Base-by-base conservation (phyloP, 2,888 invertebrate genomes). In the Diadegma fenestrale region DNA sequence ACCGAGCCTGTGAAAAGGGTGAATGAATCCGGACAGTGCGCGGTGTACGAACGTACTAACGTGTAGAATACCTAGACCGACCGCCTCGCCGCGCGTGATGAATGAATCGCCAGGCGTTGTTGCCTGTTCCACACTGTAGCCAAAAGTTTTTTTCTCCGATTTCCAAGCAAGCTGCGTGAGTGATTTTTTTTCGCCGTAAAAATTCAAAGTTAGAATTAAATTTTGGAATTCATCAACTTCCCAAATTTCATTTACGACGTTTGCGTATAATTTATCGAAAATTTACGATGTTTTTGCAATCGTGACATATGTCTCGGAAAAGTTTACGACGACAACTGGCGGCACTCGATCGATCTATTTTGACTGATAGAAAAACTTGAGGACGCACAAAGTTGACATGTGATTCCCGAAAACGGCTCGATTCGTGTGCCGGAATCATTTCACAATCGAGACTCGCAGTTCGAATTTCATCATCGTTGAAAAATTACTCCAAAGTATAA, bases 21-120 rank as follows among this genome's bases (percentile, higher is more conserved):
- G 80, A 80, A 80, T 72, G 80, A 72, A 80, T 72, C 26, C 64
- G 51, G 72, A 64, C 72, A 41, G 80, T 72, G 80, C 48, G 80
- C 80, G 26, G 64, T 72, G 54, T 64, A 72, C 80, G 72, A 64
- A 30, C 58, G 78, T 61, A 61, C 30, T 54, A 61, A 41, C 64
- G 72, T 64, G 64, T 30, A 64, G 72, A 63, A 48, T 61, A 51
- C n/a, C 72, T 80, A 80, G 71, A 63, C 71, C 48, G 41, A 48
- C 19, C 72, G 22, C 58, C 58, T 58, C 48, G 78, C 26, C 26
- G 58, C 80, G 48, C 58, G 80, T 72, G 80, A 80, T 80, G 80
- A 80, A 80, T 80, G 80, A 80, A 72, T 72, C 17, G 72, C 80
- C 72, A 48, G 69, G 58, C 61, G 69, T 58, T 69, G 69, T 58